Evolutionary conservation across 2,888 invertebrate species (phyloP).

Genomic region (Archaeoteleia sp.): DNA sequence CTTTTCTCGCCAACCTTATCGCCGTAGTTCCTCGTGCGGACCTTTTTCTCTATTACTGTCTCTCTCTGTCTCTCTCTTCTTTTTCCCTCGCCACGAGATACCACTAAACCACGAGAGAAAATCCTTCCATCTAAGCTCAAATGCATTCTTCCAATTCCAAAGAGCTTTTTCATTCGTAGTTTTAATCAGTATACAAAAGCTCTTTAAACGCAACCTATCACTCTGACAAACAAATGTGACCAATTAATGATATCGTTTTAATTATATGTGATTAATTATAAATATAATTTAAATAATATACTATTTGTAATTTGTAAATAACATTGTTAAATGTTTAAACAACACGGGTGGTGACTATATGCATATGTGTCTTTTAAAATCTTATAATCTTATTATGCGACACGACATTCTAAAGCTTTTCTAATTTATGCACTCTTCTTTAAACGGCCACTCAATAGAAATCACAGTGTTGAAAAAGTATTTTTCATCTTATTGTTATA

Average conservation of each 20-base stretch:
- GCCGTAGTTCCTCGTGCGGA: not conserved
- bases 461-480: no score
- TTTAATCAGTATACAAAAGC: conserved; percentile 39
- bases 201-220: conserved; percentile 31
- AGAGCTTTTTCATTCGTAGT: conserved; percentile 34
- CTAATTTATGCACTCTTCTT: no score
- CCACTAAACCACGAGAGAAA: conserved; percentile 45
- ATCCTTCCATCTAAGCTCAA: conserved; percentile 42
- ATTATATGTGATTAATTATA: conserved; percentile 6
- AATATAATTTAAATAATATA: no score
- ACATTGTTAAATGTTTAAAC: no score
- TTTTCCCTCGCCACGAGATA: conserved; percentile 29
- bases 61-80: conserved; percentile 13
- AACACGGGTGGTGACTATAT: no score
- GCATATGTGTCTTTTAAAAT: no score
- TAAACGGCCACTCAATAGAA: no score
- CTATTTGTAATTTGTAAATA: no score
- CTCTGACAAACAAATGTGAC: conserved; percentile 5
- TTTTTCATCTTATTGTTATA: conserved; percentile 2
- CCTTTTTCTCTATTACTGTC: conserved; percentile 2
- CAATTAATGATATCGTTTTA: no score
- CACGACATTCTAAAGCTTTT: no score
- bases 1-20: conserved; percentile 24
- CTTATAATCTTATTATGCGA: no score
- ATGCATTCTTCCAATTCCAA: conserved; percentile 47